Base-by-base conservation (phyloP, 1,140 invertebrate genomes). In the Triops longicaudatus region DNA sequence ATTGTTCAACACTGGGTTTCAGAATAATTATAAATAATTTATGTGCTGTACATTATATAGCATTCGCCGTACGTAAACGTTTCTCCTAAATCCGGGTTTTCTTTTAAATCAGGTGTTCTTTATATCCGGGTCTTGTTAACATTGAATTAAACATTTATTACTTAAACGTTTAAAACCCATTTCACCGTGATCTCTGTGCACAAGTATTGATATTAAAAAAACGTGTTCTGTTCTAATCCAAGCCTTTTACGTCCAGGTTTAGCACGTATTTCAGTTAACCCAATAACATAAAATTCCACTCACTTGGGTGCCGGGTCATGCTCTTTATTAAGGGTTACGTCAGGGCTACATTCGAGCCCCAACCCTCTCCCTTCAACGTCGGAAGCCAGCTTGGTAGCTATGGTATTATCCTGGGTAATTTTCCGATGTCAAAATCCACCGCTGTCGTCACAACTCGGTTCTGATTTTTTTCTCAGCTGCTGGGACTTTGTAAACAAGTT, bases 281-380 rank as follows among this genome's bases (percentile, higher is more conserved):
- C 7, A 5, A 63, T 5, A 1, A n/a, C 5, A 1, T 3, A 9
- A 63, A 22, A 4, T 17, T 6, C 6, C 14, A 63, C 50, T 63
- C 50, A 63, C 50, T 63, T 63, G 50, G 50, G 50, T 63, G 7
- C 31, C 31, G 31, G 31, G 31, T 63, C 50, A 63, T 63, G 50
- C 14, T 63, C 50, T 22, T 63, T 63, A 22, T n/a, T 63, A 22
- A 63, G 14, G 14, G 50, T 17, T 22, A 22, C 50, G 50, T 63
- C 50, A 63, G 50, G 50, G 50, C 50, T 63, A 9, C 50, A 63
- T 63, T 63, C 50, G 5, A 63, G 50, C 50, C 50, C 50, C 50
- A 63, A 63, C 50, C 50, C 50, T 63, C 50, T 63, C 50, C 50
- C 50, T 63, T 63, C 50, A 9, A 63, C 50, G 50, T 63, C 50